Conservation (phyloP, 2,888 invertebrate genomes). For the Eilema sororculum region DNA sequence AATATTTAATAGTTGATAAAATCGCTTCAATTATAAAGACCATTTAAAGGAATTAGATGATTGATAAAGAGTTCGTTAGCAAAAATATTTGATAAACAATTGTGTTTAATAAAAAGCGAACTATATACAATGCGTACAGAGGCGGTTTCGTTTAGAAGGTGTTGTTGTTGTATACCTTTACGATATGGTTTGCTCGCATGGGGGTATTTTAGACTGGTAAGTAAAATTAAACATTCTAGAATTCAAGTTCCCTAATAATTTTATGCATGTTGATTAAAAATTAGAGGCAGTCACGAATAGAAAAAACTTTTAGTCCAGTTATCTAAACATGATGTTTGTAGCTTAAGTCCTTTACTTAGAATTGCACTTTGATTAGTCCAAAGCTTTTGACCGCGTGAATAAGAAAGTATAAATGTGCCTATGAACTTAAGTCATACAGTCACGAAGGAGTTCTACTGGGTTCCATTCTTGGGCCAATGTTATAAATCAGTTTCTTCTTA, state of each 20-base stretch:
- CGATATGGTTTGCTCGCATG: slow-evolving; percentile 30
- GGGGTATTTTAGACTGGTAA: slow-evolving; percentile 48
- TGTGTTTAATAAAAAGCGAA: neutral
- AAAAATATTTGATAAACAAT: neutral
- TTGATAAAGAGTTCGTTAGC: neutral
- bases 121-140: slow-evolving; percentile 15
- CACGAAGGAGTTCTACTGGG: neutral
- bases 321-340: too few species aligned
- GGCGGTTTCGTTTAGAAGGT: slow-evolving; percentile 22
- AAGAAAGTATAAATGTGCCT: neutral
- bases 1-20: neutral
- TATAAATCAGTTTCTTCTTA: neutral
- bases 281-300: neutral
- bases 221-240: slow-evolving; percentile 11
- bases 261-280: neutral
- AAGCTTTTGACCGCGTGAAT: neutral
- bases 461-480: neutral
- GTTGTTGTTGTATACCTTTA: slow-evolving; percentile 44
- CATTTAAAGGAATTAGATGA: neutral
- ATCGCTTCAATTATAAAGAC: neutral
- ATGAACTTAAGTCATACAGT: too few species aligned
- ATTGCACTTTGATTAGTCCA: too few species aligned
- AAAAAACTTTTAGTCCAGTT: neutral
- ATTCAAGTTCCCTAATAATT: neutral
- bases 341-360: too few species aligned